Percentiles rank a stretch among this genome's conserved stretches.
Conservation (phyloP, 2,797 vertebrate genomes). For the Darevskia mixta region DNA sequence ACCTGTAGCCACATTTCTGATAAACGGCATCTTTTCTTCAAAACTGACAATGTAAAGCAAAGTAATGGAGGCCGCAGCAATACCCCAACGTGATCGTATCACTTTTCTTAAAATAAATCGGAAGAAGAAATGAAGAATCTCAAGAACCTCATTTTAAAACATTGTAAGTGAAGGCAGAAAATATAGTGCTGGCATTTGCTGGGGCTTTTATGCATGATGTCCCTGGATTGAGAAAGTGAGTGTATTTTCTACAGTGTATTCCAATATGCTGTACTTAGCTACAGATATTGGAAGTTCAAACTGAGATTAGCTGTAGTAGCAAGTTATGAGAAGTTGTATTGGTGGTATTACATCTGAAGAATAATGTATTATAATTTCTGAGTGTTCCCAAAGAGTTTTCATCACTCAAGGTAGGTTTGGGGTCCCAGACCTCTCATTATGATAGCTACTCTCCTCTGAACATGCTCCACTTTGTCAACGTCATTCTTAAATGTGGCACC, state of each 20-base stretch:
- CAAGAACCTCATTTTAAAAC: constrained; percentile 68
- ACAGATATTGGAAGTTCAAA: constrained; percentile 63
- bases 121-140: constrained; percentile 56
- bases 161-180: constrained; percentile 65
- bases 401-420: too few relatives aligned
- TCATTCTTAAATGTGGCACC: too few relatives aligned
- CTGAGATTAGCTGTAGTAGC: constrained; percentile 65
- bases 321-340: constrained; percentile 67
- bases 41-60: constrained; percentile 57
- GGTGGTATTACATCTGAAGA: constrained; percentile 58
- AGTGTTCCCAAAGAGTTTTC: constrained; percentile 45
- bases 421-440: too few relatives aligned
- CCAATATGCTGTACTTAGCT: too few relatives aligned
- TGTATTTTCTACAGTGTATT: constrained; percentile 63
- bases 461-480: too few relatives aligned
- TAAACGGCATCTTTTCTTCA: constrained; percentile 66
- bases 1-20: constrained; percentile 48
- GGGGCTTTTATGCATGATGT: constrained; percentile 51
- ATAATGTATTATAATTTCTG: constrained; percentile 61
- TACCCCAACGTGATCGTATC: constrained; percentile 40
- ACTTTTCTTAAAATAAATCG: constrained; percentile 54
- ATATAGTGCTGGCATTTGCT: constrained; percentile 63
- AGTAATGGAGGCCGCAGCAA: constrained; percentile 24
- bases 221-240: constrained; percentile 54
- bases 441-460: too few relatives aligned